Evolutionary conservation across 2,113 vertebrate species (phyloP).

Genomic region (Nymphicus hollandicus): DNA sequence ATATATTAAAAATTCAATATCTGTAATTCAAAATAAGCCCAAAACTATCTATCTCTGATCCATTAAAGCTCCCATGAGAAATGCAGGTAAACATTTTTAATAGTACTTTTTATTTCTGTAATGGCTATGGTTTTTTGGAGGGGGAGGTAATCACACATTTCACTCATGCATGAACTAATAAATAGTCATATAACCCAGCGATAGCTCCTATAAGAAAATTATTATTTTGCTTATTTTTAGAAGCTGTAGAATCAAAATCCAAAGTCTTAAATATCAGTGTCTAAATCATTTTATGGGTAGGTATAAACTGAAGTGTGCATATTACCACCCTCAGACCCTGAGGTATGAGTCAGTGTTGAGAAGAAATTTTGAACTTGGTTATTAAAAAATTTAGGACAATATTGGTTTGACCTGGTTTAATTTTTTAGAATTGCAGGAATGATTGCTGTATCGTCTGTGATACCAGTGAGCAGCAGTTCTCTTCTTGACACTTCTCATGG

Average conservation of each 20-base stretch:
- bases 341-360: neutral
- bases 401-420: neutral
- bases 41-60: neutral
- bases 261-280: neutral
- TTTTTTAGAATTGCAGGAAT: neutral
- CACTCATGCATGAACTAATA: neutral
- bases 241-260: neutral
- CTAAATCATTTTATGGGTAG: neutral
- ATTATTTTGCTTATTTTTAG: neutral
- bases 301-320: neutral
- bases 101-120: neutral
- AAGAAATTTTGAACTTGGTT: neutral
- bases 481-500: neutral
- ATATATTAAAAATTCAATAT: neutral
- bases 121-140: neutral
- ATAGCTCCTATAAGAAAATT: neutral
- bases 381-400: neutral
- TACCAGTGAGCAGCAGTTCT: neutral
- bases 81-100: neutral
- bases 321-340: neutral
- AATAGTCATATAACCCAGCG: neutral
- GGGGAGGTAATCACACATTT: neutral
- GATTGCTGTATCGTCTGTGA: neutral
- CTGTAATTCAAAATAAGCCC: neutral
- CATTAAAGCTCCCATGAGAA: neutral